These are phyloP conservation scores for Platorchestia sp. DNA, from an alignment of 1,140 invertebrate genomes.

Conservation along the genomic window DNA sequence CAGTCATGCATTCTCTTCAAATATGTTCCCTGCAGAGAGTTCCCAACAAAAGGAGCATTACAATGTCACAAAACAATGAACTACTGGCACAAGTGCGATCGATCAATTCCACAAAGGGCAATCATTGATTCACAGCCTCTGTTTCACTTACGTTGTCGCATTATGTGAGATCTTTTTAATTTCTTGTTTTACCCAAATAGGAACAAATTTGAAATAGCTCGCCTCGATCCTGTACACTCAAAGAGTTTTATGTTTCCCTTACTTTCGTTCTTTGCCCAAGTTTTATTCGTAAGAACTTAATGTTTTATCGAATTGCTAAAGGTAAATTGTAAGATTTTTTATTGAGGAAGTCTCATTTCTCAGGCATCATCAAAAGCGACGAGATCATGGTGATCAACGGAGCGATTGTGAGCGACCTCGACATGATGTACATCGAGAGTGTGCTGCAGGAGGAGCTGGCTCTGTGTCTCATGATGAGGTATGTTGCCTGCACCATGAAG, in stretches of 20 bases:
- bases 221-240: not conserved
- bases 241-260: not conserved
- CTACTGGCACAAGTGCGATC: not conserved
- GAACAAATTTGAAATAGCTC: not conserved
- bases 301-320: not conserved
- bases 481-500: not conserved
- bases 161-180: not conserved
- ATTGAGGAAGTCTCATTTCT: conserved; percentile 64
- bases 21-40: not conserved
- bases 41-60: not conserved
- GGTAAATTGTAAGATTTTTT: not conserved
- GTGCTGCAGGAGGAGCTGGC: conserved; percentile 94
- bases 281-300: not conserved
- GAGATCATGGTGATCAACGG: conserved; percentile 99
- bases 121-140: not conserved
- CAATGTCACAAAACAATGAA: not conserved
- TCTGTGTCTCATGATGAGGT: conserved; percentile 96
- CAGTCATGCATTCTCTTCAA: not conserved
- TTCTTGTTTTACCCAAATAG: not conserved
- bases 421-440: conserved; percentile 98
- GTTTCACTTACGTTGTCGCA: not conserved
- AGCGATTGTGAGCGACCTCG: conserved; percentile 95
- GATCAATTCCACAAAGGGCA: not conserved
- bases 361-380: conserved; percentile 96
- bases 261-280: not conserved